A percentile compares a stretch with the other conserved stretches of the same genome.
phyloP scores from a whole-genome alignment of 2,797 vertebrate genomes.

The Florisuga fusca region DNA sequence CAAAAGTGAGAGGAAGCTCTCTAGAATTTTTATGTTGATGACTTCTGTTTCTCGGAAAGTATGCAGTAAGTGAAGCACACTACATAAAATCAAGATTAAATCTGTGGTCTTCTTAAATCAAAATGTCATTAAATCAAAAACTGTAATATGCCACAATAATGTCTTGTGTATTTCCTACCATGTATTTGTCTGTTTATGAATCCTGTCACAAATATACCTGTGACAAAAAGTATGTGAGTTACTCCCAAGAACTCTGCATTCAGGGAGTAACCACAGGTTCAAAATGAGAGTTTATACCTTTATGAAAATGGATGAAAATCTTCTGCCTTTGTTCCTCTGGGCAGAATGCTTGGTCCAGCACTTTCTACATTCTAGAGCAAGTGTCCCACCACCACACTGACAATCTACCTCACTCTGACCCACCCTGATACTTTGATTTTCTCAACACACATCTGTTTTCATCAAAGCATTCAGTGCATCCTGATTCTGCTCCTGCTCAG shows the following conservation, averaged over 20 bases:
- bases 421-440: not conserved
- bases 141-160: not conserved
- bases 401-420: not conserved
- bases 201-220: not conserved
- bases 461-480: not conserved
- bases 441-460: not conserved
- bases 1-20: not conserved
- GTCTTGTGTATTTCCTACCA: not conserved
- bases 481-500: not conserved
- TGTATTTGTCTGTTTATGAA: not conserved
- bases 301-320: not conserved
- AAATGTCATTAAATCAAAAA: not conserved
- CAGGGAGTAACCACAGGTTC: rapidly evolving
- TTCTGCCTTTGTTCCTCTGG: not conserved
- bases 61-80: not conserved
- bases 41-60: not conserved
- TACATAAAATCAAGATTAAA: not conserved
- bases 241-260: not conserved
- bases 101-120: not conserved
- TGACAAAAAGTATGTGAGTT: not conserved
- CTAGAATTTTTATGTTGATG: not conserved
- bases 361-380: not conserved
- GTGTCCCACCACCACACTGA: not conserved
- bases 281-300: not conserved
- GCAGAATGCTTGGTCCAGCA: not conserved